A percentile compares a stretch with the other conserved stretches of the same genome.
Evolutionary conservation across 53 echinoderm and acorn worm genomes (phyloP).

Genomic region (Holothuria scabra): DNA sequence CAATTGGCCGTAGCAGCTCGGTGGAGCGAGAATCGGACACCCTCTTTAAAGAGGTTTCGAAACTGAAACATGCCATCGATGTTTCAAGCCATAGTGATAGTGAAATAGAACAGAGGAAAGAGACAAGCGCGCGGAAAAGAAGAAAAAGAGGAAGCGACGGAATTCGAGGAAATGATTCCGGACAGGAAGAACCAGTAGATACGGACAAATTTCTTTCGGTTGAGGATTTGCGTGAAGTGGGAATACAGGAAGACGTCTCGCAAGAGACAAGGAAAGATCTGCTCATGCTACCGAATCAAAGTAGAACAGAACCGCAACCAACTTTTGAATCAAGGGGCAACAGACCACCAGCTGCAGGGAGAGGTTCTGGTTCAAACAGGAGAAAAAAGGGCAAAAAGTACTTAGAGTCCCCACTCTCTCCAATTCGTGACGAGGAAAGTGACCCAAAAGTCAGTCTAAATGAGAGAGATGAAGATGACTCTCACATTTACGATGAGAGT

Average conservation of each 20-base stretch:
- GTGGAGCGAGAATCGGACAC: conserved; percentile 10
- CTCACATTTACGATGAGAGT: conserved; percentile 42
- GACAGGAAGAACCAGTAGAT: conserved; percentile 15
- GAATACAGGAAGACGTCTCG: conserved; percentile 55
- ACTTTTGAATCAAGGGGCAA: conserved; percentile 65
- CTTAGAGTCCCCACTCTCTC: conserved; percentile 85
- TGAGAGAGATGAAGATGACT: conserved; percentile 50
- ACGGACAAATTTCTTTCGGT: conserved; percentile 84
- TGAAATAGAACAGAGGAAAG: conserved; percentile 67
- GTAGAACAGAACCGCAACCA: conserved; percentile 42
- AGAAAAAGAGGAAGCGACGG: conserved; percentile 13
- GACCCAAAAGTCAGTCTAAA: conserved; percentile 45
- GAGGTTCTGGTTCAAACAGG: conserved; percentile 34
- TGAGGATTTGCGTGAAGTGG: conserved; percentile 89
- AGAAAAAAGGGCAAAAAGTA: conserved; percentile 51
- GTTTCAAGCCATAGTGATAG: conserved; percentile 84
- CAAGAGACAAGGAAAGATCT: conserved; percentile 11
- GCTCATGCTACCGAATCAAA: conserved; percentile 5
- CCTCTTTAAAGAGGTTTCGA: background rate
- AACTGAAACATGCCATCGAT: conserved; percentile 24
- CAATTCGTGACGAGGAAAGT: conserved; percentile 91
- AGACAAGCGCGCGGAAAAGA: conserved; percentile 44
- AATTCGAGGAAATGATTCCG: conserved; percentile 6
- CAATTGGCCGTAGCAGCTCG: conserved; percentile 6
- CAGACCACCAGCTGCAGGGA: conserved; percentile 55